phyloP scores from a whole-genome alignment of 2,797 vertebrate genomes.

The Echeneis naucrates region DNA sequence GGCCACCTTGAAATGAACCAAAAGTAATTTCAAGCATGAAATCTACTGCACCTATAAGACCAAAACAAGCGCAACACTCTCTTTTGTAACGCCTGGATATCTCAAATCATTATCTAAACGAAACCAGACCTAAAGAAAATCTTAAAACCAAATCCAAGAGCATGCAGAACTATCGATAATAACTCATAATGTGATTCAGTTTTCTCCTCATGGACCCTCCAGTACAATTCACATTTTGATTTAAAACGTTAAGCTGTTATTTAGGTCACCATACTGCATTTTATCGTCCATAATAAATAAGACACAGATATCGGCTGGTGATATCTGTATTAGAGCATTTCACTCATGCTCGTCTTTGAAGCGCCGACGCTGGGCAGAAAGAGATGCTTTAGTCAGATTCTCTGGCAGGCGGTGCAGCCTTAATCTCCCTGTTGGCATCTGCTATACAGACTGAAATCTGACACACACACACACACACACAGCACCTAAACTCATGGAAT shows the following conservation, averaged over 20 bases:
- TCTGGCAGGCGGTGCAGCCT: slow-evolving; percentile 57
- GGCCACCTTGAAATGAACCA: not conserved
- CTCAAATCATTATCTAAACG: not conserved
- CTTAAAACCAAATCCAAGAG: not conserved
- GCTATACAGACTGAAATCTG: slow-evolving; percentile 68
- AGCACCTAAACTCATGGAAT: slow-evolving; percentile 37
- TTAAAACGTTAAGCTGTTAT: not conserved
- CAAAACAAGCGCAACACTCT: not conserved
- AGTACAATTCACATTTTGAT: not conserved
- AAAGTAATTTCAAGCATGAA: not conserved
- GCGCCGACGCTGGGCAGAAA: slow-evolving; percentile 40
- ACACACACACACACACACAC: slow-evolving; percentile 40
- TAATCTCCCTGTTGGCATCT: slow-evolving; percentile 68
- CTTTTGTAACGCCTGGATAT: not conserved
- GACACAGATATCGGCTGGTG: not conserved
- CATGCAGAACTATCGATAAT: not conserved
- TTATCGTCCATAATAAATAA: not conserved
- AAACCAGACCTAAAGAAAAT: not conserved
- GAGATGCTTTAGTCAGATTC: slow-evolving; percentile 63
- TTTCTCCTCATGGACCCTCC: not conserved
- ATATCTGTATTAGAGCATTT: slow-evolving; percentile 34
- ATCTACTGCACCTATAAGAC: not conserved
- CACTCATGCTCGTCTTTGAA: slow-evolving; percentile 59
- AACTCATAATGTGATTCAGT: not conserved
- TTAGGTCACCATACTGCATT: not conserved